Evolutionary conservation across 2,113 vertebrate species (phyloP), one percentile per base, ranked within the genome.

Genomic region (Tautogolabrus adspersus): DNA sequence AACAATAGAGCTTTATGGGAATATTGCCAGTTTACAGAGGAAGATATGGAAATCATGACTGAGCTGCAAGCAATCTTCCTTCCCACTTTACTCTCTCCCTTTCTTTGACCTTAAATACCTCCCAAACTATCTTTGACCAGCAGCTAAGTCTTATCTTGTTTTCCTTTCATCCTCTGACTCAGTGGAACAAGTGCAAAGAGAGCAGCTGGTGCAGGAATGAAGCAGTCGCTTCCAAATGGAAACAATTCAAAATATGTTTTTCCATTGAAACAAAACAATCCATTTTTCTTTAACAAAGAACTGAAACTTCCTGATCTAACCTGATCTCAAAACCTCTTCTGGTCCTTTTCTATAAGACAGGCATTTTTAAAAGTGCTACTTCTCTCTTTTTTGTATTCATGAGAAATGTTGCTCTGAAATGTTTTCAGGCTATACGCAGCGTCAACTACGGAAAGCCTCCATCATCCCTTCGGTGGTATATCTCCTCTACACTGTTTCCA

Each of bases 401-500:
- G 58, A 80, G 76, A 87, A 88, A 79, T 8, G 54, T 11, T 64
- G 12, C 8, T 23, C 21, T 22, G 10, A 30, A 56, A 11, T 49
- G 37, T 76, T 79, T 81, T 70, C 12, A 71, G 40, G 67, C 79
- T 49, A 62, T 54, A 47, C 63, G 51, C 60, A 54, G 68, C 66
- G 65, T 77, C 74, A 84, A 69, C 54, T 6, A 34, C 22, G 84
- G 89, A 88, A 89, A 86, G 30, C 83, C 87, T 87, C 83, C 23
- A 26, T 76, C 79, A 77, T 76, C 26, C 70, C 71, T 83, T 60
- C 79, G 9, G 59, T 61, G 66, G 81, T 83, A 74, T 76, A 79
- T 82, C 83, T 75, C 22, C 77, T 71, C 82, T 84, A 30, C 46
- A 6, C 65, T 71, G 12, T 88, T 86, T 90, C 77, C 87, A 87